Evolutionary conservation across 2,113 vertebrate species (phyloP).

Genomic region (Salminus brasiliensis): DNA sequence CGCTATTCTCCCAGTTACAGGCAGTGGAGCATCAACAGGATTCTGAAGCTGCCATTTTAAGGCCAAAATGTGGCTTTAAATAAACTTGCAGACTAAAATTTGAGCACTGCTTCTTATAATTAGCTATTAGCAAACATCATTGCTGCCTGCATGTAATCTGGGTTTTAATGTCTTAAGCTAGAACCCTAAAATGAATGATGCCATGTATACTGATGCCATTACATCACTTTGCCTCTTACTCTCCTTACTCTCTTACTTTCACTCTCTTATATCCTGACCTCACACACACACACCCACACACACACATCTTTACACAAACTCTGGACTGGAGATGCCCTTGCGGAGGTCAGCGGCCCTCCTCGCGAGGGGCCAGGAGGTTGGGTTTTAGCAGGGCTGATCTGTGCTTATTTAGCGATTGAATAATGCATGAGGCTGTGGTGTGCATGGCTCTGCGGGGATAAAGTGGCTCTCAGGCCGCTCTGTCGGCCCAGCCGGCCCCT

Average conservation of each 20-base stretch:
- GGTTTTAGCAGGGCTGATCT: conserved; percentile 64
- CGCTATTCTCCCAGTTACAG: too few relatives aligned
- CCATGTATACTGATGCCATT: not conserved
- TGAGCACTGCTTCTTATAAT: too few relatives aligned
- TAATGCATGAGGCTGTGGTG: conserved; percentile 72
- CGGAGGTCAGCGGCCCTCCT: conserved; percentile 60
- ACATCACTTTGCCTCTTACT: not conserved
- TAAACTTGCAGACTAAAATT: too few relatives aligned
- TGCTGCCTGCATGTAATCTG: too few relatives aligned
- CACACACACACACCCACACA: conserved; percentile 26
- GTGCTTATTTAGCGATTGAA: conserved; percentile 70
- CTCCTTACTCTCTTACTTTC: not conserved
- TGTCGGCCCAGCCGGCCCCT: conserved; percentile 63
- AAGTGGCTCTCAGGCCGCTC: conserved; percentile 73
- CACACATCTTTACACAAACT: too few relatives aligned
- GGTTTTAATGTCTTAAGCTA: not conserved
- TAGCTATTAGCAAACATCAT: too few relatives aligned
- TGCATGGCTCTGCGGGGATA: conserved; percentile 68
- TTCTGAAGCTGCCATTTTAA: too few relatives aligned
- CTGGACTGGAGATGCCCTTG: conserved; percentile 54
- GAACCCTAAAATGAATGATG: not conserved
- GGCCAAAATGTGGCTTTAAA: too few relatives aligned
- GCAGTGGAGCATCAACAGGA: too few relatives aligned
- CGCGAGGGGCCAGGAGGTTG: conserved; percentile 53
- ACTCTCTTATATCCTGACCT: conserved; percentile 1